Base-by-base conservation (phyloP, 2,888 invertebrate genomes). In the Tineola bisselliella region DNA sequence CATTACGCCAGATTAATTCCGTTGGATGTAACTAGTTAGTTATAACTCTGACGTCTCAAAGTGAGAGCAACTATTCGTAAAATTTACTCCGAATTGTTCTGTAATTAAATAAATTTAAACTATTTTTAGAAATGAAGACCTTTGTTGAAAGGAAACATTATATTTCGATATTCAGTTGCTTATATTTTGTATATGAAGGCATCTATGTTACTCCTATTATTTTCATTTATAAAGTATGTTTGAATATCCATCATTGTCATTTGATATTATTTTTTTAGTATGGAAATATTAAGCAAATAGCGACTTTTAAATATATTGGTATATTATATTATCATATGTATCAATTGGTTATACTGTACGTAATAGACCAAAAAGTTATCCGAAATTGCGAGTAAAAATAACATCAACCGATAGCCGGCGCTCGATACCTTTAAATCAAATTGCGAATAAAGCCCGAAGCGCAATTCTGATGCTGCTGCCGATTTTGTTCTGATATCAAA, bases 1-100 rank as follows among this genome's bases (percentile, higher is more conserved):
- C 48, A 48, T 17, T 48, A 48, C 48, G 15, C 17, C 48, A 15
- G 48, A 48, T 48, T 48, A 48, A 48, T 48, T 48, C n/a, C n/a
- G 38, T 38, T 12, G 10, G 38, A 38, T 38, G 38, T 38, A 38
- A 25, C 25, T 25, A 25, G 6, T 6, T 12, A 38, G 38, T 38
- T 38, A 38, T 38, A 38, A 38, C n/a, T 38, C n/a, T 38, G n/a
- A 6, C 3, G 38, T 6, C n/a, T 38, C 11, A 38, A 38, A 38
- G 38, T 38, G 38, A n/a, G 38, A 38, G 38, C 38, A 38, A 38
- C 38, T 38, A 38, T 38, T 38, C 38, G n/a, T 38, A 12, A 38
- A 38, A 38, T 38, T 38, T 3, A 10, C 11, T 38, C 38, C n/a
- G n/a, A 38, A 38, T 12, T 38, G 10, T 38, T 38, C 10, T 38